Percentiles rank a stretch among this genome's conserved stretches.
phyloP scores from a whole-genome alignment of 2,113 vertebrate genomes.

The Rhinogobius similis region DNA sequence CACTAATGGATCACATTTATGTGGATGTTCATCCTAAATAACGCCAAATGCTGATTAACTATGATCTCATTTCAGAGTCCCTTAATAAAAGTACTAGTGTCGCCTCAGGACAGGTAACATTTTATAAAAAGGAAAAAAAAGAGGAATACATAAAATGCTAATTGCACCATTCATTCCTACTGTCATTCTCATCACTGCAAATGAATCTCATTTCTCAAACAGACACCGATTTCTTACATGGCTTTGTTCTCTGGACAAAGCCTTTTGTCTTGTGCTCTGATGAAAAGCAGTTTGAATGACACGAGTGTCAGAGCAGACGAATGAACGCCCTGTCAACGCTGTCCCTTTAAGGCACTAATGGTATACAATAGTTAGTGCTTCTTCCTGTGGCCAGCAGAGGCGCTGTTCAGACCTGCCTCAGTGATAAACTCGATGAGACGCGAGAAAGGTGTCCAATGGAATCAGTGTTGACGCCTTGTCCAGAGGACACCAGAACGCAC shows the following conservation, averaged over 20 bases:
- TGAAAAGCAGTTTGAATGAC: slow-evolving; percentile 14
- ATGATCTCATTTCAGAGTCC: too few species aligned
- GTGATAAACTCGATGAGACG: too few species aligned
- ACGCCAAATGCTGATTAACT: too few species aligned
- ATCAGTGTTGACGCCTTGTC: too few species aligned
- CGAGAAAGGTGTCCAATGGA: too few species aligned
- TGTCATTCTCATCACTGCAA: slow-evolving; percentile 15
- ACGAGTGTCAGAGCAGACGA: slow-evolving; percentile 1
- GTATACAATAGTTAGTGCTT: neutral
- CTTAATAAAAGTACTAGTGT: too few species aligned
- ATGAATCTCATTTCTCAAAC: slow-evolving; percentile 20
- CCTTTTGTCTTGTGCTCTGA: slow-evolving; percentile 22
- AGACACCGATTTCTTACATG: slow-evolving; percentile 22
- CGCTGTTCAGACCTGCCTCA: neutral
- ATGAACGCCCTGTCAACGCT: slow-evolving; percentile 7
- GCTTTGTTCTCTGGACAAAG: slow-evolving; percentile 26
- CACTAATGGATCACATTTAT: too few species aligned
- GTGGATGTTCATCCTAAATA: too few species aligned
- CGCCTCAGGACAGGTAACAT: too few species aligned
- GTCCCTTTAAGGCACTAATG: neutral
- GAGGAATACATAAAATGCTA: too few species aligned
- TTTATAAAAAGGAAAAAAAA: too few species aligned
- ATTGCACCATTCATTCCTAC: neutral
- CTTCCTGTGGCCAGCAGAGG: neutral
- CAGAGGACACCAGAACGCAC: too few species aligned